These are phyloP conservation scores for Lanius ludovicianus DNA, from an alignment of 2,113 vertebrate species.

Conservation along the genomic window DNA sequence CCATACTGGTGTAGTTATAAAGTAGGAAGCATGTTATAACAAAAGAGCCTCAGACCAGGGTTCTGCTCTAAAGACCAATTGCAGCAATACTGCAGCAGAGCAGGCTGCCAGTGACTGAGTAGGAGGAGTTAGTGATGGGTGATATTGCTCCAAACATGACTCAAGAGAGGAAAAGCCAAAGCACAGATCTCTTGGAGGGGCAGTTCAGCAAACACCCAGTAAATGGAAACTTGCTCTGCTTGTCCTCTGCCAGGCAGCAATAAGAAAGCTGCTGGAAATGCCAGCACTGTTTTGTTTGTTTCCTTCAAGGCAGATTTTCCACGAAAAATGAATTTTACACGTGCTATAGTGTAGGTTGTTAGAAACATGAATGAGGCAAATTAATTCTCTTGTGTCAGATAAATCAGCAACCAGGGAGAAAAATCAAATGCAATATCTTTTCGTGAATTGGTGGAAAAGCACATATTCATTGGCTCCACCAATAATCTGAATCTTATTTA, in stretches of 20 bases:
- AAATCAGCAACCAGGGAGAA: neutral
- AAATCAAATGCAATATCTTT: neutral
- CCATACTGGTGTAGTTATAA: neutral
- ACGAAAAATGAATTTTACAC: neutral
- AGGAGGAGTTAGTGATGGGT: neutral
- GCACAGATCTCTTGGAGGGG: neutral
- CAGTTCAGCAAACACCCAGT: neutral
- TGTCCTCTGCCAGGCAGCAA: neutral
- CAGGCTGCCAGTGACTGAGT: neutral
- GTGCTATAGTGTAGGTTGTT: neutral
- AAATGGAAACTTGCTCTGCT: neutral
- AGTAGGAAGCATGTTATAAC: neutral
- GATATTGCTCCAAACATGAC: neutral
- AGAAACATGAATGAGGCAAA: neutral
- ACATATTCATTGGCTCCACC: neutral
- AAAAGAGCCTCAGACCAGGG: neutral
- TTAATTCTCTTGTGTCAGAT: neutral
- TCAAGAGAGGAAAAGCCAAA: neutral
- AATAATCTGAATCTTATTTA: neutral
- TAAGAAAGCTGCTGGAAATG: neutral
- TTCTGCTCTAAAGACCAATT: neutral
- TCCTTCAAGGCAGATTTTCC: neutral
- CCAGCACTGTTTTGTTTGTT: neutral
- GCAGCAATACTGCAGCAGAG: neutral
- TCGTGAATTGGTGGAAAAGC: neutral